Percentiles rank a stretch among this genome's conserved stretches.
Evolutionary conservation across 1,140 invertebrate species (phyloP).

Genomic region (Dinoponera quadriceps): DNA sequence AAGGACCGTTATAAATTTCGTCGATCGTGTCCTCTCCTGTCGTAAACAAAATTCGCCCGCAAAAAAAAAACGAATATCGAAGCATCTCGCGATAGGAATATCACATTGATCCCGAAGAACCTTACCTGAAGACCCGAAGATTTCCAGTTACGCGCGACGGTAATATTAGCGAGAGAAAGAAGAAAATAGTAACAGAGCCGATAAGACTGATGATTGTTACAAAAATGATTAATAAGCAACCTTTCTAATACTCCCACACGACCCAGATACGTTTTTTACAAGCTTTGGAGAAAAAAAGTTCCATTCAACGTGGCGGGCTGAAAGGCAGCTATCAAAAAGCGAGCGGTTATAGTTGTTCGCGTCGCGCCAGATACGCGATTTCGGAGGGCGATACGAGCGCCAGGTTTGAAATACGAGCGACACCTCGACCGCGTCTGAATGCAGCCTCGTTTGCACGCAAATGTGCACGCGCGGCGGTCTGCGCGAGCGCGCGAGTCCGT

Average conservation of each 20-base stretch:
- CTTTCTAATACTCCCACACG: no score
- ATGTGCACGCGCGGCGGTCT: conserved; percentile 47
- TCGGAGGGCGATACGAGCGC: conserved; percentile 12
- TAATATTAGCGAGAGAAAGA: not conserved
- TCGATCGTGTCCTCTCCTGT: not conserved
- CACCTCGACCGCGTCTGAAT: conserved; percentile 54
- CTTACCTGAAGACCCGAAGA: no score
- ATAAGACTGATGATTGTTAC: no score
- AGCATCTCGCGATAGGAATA: not conserved
- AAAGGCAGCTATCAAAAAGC: conserved; percentile 33
- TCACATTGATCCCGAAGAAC: not conserved
- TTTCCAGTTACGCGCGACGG: not conserved
- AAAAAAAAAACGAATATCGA: not conserved
- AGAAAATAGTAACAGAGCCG: not conserved
- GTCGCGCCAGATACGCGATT: conserved; percentile 37
- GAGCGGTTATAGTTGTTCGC: conserved; percentile 18
- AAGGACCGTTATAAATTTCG: not conserved
- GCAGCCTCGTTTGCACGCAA: conserved; percentile 63
- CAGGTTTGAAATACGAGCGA: conserved; percentile 53
- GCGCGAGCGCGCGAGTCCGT: conserved; percentile 36
- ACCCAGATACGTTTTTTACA: not conserved
- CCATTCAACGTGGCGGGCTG: not conserved
- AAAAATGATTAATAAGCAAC: no score
- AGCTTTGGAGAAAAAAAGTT: not conserved
- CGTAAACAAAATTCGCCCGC: not conserved